Base-by-base conservation (phyloP, 1,140 invertebrate species). In the Heliconius congener region DNA sequence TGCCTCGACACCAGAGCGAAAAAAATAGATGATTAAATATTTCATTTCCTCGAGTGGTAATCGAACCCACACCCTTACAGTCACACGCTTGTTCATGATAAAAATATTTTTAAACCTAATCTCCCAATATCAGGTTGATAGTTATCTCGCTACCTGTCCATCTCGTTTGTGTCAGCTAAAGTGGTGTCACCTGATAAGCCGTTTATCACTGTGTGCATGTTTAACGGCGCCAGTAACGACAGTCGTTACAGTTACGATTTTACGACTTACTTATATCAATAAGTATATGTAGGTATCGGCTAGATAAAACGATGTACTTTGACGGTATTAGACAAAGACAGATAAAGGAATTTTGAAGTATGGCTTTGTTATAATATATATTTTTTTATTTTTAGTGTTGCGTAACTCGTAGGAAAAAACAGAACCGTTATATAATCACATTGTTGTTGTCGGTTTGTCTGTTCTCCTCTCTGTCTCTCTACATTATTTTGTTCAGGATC, bases 161-260 rank as follows among this genome's bases (percentile, higher is more conserved):
- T 66, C 60, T 13, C 8, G 8, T 30, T 11, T 27, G 19, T 66
- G 23, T 2, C 6, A 23, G 55, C 57, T 60, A 3, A 23, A 60
- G n/a, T 60, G 8, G n/a, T 11, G n/a, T 60, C 57, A 27, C 23
- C 16, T 23, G 34, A 72, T 72, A 72, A 74, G 46, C 18, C 19
- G 27, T 34, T 75, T 75, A 75, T 75, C 74, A 39, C 34, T 23
- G 46, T 13, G 27, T 5, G 74, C 34, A 13, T 60, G 74, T 60
- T 60, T 75, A 75, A 75, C 74, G 30, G 74, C 74, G 74, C 42
- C 66, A 75, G 50, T 75, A 75, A 75, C 46, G 74, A 42, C 27
- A 34, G 55, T 18, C 19, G 52, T 39, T 60, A 66, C 30, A 34
- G 9, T 75, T 8, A 75, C 55, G 74, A 66, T 3, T 46, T 46